Conservation (phyloP, 2,113 vertebrate species). For the Acanthisitta chloris region DNA sequence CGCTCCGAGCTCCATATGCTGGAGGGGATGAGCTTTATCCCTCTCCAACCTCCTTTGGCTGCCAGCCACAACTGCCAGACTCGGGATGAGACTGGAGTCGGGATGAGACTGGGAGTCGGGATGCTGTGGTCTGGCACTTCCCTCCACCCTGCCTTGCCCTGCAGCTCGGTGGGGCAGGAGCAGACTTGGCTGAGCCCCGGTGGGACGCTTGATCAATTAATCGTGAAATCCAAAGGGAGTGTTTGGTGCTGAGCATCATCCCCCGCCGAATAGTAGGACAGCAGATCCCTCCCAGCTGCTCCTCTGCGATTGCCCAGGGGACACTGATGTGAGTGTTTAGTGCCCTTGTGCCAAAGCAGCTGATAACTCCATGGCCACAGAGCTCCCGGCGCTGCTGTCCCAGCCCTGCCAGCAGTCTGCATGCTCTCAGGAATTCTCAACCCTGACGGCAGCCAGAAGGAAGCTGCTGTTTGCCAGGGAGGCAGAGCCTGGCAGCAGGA, state of each 20-base stretch:
- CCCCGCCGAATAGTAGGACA: accelerated
- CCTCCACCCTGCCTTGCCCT: background rate
- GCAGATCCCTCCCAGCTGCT: accelerated
- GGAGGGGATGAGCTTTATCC: background rate
- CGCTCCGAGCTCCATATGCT: background rate
- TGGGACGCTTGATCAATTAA: background rate
- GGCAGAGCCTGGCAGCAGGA: background rate
- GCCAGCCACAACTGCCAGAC: background rate
- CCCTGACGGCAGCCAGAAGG: background rate
- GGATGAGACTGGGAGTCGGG: background rate
- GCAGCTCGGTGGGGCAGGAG: background rate
- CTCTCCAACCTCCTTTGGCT: conserved; percentile 13
- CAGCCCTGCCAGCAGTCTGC: background rate
- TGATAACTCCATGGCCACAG: accelerated
- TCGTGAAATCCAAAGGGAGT: accelerated
- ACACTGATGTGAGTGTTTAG: accelerated
- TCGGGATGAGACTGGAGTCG: background rate
- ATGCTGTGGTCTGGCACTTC: background rate
- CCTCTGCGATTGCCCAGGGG: too few relatives aligned
- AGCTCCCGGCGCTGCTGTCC: background rate
- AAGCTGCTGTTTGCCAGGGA: background rate
- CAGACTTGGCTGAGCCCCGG: accelerated
- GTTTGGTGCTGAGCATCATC: background rate
- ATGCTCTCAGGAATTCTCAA: background rate
- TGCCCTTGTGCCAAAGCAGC: background rate